These are phyloP conservation scores for Drosophila pseudoobscura DNA, from an alignment of 1,140 invertebrate genomes.

Conservation along the genomic window DNA sequence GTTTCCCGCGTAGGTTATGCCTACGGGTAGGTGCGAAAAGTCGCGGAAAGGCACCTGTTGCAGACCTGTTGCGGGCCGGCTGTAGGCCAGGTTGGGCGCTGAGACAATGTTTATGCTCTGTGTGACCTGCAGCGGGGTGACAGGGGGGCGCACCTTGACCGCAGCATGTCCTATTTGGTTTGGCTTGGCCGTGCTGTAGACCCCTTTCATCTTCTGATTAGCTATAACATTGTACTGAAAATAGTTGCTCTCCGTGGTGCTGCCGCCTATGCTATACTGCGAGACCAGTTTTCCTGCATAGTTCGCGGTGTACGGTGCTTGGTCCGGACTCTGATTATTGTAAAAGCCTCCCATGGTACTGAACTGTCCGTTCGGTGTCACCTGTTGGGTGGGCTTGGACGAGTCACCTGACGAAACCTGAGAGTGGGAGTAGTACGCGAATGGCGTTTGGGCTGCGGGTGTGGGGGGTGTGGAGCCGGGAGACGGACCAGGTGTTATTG, in stretches of 20 bases:
- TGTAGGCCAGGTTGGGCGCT: slow-evolving; percentile 62
- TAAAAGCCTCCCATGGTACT: slow-evolving; percentile 85
- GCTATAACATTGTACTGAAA: slow-evolving; percentile 77
- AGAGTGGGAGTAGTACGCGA: slow-evolving; percentile 27
- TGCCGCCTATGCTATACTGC: slow-evolving; percentile 69
- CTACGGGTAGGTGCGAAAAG: slow-evolving; percentile 52
- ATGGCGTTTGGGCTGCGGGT: slow-evolving; percentile 22
- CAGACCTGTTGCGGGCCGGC: slow-evolving; percentile 25
- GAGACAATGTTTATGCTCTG: slow-evolving; percentile 69
- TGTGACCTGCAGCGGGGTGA: slow-evolving; percentile 59
- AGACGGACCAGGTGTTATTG: slow-evolving; percentile 13
- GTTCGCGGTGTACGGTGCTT: slow-evolving; percentile 21
- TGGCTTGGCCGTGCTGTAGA: slow-evolving; percentile 47
- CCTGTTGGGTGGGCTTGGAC: slow-evolving; percentile 38
- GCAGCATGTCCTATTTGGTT: slow-evolving; percentile 54
- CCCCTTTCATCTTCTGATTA: slow-evolving; percentile 79
- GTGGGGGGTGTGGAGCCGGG: slow-evolving; percentile 1
- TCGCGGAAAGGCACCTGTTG: slow-evolving; percentile 49
- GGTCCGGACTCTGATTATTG: slow-evolving; percentile 71
- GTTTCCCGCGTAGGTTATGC: slow-evolving; percentile 63
- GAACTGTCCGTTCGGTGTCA: slow-evolving; percentile 83
- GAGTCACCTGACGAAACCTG: slow-evolving; percentile 1
- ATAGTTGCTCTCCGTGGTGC: slow-evolving; percentile 80
- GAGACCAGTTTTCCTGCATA: slow-evolving; percentile 65
- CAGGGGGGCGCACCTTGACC: slow-evolving; percentile 48